These are phyloP conservation scores for Xenopus borealis DNA, from an alignment of 2,113 vertebrate genomes.

Conservation along the genomic window DNA sequence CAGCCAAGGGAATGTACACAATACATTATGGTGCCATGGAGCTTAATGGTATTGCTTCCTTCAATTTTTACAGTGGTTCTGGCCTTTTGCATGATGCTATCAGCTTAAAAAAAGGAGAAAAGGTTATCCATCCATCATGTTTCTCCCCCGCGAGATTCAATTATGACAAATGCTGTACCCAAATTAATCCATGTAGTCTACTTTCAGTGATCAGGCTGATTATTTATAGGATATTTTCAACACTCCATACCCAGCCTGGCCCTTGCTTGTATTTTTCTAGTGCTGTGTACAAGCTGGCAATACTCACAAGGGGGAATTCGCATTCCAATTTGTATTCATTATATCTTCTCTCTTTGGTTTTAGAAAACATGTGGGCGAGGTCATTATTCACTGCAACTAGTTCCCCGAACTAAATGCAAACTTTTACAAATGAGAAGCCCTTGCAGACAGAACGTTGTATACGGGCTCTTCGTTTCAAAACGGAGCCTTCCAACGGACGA, in stretches of 20 bases:
- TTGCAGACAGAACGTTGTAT: background rate
- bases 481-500: background rate
- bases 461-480: background rate
- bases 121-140: constrained; percentile 41
- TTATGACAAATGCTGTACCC: constrained; percentile 40
- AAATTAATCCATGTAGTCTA: constrained; percentile 44
- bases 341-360: constrained; percentile 25
- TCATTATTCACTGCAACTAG: constrained; percentile 10
- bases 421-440: background rate
- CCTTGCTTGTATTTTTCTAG: constrained; percentile 14
- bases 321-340: constrained; percentile 43
- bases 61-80: constrained; percentile 37
- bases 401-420: constrained; percentile 2
- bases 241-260: constrained; percentile 6
- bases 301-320: constrained; percentile 27
- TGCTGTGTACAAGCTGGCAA: constrained; percentile 16
- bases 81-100: constrained; percentile 35
- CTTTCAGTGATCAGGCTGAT: constrained; percentile 31
- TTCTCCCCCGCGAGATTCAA: constrained; percentile 20
- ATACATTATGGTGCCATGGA: constrained; percentile 40
- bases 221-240: constrained; percentile 44
- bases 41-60: constrained; percentile 43
- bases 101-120: constrained; percentile 31
- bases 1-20: constrained; percentile 39
- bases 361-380: constrained; percentile 22